A percentile compares a stretch with the other conserved stretches of the same genome.
These are phyloP conservation scores for human DNA, from an alignment of 2,113 vertebrate species.

Conservation along the genomic window GRCh38 chr1:165178501-165179000, in stretches of 20 bases:
- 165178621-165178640: background rate
- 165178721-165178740: background rate
- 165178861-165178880: background rate
- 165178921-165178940: background rate
- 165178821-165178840: background rate
- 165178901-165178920: background rate
- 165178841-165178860: background rate
- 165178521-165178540: background rate
- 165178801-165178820: background rate
- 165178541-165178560: background rate
- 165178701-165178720: background rate
- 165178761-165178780: background rate
- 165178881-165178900: background rate
- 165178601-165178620: background rate
- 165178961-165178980: background rate
- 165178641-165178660: background rate
- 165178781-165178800: background rate
- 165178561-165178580: background rate
- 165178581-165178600: background rate
- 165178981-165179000: accelerated
- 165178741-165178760: background rate
- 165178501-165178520: background rate
- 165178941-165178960: background rate
- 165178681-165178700: background rate
- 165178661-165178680: background rate